Evolutionary conservation across 1,140 invertebrate genomes (phyloP).

Genomic region (Melipona quadrifasciata): DNA sequence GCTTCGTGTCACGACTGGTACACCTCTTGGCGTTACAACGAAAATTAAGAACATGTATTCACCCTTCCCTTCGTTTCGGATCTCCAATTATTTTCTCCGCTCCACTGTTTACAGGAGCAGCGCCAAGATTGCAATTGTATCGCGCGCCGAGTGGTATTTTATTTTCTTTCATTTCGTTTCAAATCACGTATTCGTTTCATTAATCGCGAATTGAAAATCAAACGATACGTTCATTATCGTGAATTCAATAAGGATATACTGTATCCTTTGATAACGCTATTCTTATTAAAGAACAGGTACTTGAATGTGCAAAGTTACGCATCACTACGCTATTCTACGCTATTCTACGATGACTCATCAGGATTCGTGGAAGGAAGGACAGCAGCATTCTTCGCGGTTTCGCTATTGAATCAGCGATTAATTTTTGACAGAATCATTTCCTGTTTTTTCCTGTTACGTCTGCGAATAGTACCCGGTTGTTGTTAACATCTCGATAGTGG

Average conservation of each 20-base stretch:
- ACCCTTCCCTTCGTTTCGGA: not conserved
- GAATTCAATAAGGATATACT: no score
- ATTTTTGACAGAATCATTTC: not conserved
- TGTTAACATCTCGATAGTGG: not conserved
- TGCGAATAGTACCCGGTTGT: not conserved
- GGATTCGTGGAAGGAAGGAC: not conserved
- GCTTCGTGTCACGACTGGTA: slow-evolving; percentile 28
- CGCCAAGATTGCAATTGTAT: no score
- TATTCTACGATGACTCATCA: no score
- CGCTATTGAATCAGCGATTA: not conserved
- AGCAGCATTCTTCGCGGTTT: no score
- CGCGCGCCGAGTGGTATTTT: not conserved
- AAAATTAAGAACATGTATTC: not conserved
- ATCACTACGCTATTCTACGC: no score
- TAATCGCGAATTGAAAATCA: no score
- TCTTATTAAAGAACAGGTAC: no score
- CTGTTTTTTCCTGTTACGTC: not conserved
- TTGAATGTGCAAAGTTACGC: no score
- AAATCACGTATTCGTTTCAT: no score
- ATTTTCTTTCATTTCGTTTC: no score
- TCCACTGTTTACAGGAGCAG: not conserved
- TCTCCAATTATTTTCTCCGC: not conserved
- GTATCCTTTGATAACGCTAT: no score
- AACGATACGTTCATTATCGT: no score
- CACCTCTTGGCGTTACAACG: not conserved